Conservation (phyloP, 1,140 invertebrate species). For the Anoplophora glabripennis region DNA sequence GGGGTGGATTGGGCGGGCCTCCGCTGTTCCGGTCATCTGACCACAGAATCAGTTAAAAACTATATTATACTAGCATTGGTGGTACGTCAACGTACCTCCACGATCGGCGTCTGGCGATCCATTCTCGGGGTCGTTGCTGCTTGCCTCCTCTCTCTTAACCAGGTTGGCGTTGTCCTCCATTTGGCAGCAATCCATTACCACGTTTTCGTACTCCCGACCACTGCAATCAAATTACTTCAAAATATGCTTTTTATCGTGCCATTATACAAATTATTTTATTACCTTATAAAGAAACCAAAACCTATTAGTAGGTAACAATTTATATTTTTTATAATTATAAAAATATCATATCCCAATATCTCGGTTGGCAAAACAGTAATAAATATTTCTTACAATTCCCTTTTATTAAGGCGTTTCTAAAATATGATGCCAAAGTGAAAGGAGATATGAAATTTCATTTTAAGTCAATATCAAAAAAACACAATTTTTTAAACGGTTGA, state of each 20-base stretch:
- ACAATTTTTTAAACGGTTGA: too few species aligned
- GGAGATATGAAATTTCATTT: neutral
- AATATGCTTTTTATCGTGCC: too few species aligned
- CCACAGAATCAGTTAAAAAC: constrained; percentile 36
- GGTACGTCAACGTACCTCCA: constrained; percentile 58
- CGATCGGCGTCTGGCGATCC: constrained; percentile 82
- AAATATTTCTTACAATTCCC: too few species aligned
- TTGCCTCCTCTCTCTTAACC: constrained; percentile 74
- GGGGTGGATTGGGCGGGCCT: constrained; percentile 55
- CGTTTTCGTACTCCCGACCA: constrained; percentile 83
- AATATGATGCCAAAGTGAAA: neutral
- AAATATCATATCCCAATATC: too few species aligned
- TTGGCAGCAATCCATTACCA: constrained; percentile 91
- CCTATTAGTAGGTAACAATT: too few species aligned
- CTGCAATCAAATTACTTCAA: constrained; percentile 56
- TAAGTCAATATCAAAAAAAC: neutral
- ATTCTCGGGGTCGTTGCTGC: constrained; percentile 78
- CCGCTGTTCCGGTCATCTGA: constrained; percentile 58
- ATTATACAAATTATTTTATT: too few species aligned
- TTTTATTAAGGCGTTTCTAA: neutral
- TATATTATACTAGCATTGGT: constrained; percentile 43
- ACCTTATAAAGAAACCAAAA: too few species aligned
- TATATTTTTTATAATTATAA: too few species aligned
- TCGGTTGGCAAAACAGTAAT: too few species aligned
- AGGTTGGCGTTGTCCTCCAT: constrained; percentile 75